Conservation (phyloP, 30 jellyfish, hydroid and myxozoan genomes). For the Aurelia sp. region DNA sequence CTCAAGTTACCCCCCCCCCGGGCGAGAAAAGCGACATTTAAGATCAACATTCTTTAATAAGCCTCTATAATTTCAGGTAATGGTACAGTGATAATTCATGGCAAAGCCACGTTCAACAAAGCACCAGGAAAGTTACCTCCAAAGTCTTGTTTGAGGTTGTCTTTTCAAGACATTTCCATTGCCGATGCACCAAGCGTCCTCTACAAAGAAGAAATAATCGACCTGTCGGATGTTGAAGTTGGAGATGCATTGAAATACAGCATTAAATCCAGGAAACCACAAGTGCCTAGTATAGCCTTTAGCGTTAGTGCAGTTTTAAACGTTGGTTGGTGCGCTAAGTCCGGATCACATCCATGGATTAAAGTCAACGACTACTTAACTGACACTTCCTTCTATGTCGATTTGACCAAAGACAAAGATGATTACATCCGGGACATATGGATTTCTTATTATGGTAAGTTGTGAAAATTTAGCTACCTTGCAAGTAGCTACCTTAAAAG, state of each 20-base stretch:
- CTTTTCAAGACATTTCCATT: constrained; percentile 49
- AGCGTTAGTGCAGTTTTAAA: constrained; percentile 67
- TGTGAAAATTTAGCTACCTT: too few relatives aligned
- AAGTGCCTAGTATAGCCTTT: constrained; percentile 5
- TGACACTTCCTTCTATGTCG: constrained; percentile 25
- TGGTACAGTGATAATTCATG: constrained; percentile 59
- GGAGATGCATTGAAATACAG: constrained; percentile 26
- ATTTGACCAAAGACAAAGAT: constrained; percentile 11
- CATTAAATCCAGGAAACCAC: constrained; percentile 49
- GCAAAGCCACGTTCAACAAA: constrained; percentile 50
- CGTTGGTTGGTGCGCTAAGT: constrained; percentile 79
- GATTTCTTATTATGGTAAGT: constrained; percentile 62
- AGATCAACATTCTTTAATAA: too few relatives aligned
- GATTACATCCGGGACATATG: constrained; percentile 36
- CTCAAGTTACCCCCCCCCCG: too few relatives aligned
- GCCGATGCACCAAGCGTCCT: constrained; percentile 68
- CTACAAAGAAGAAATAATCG: constrained; percentile 32
- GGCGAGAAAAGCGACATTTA: too few relatives aligned
- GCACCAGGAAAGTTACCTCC: constrained; percentile 62
- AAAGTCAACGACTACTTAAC: constrained; percentile 64
- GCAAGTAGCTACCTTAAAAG: too few relatives aligned
- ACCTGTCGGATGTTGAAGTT: constrained; percentile 44
- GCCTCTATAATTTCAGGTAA: not conserved
- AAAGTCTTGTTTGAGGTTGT: constrained; percentile 65
- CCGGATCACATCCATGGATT: constrained; percentile 34